Conservation (phyloP, 2,888 invertebrate species). For the Siphlonurus alternatus region DNA sequence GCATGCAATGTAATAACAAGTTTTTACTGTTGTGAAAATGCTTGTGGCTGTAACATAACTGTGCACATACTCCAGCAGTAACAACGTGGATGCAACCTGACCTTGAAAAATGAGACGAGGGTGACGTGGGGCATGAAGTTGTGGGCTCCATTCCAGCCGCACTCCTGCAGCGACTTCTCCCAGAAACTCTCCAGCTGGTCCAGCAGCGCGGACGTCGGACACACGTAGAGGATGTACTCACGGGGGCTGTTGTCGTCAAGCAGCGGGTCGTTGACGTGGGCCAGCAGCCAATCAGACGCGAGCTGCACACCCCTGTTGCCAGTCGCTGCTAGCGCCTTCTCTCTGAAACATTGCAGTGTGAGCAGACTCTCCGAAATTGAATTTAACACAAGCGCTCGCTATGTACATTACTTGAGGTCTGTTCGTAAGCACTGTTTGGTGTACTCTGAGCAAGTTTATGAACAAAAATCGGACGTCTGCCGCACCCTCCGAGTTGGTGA, state of each 20-base stretch:
- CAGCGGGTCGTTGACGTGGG: constrained; percentile 71
- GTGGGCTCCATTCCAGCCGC: constrained; percentile 81
- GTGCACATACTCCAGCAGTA: no score
- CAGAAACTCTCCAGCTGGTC: constrained; percentile 59
- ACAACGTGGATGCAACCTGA: no score
- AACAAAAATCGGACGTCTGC: no score
- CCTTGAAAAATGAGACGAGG: constrained; percentile 75
- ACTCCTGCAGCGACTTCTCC: constrained; percentile 51
- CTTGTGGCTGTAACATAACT: no score
- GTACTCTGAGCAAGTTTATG: no score
- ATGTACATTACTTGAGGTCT: no score
- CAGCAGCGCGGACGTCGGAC: constrained; percentile 60
- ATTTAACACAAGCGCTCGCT: no score
- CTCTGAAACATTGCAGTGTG: constrained; percentile 33
- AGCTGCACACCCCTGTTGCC: constrained; percentile 75
- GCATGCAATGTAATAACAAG: no score
- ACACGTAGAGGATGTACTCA: constrained; percentile 76
- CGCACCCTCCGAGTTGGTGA: no score
- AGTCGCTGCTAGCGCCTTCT: constrained; percentile 79
- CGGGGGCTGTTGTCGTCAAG: constrained; percentile 60
- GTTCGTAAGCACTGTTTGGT: no score
- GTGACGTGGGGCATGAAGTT: constrained; percentile 84
- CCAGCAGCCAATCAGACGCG: constrained; percentile 79
- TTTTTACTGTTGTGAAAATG: no score
- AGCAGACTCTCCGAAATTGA: background rate